Evolutionary conservation across 23 tunicate genomes (phyloP).

Genomic region (Halocynthia roretzi): DNA sequence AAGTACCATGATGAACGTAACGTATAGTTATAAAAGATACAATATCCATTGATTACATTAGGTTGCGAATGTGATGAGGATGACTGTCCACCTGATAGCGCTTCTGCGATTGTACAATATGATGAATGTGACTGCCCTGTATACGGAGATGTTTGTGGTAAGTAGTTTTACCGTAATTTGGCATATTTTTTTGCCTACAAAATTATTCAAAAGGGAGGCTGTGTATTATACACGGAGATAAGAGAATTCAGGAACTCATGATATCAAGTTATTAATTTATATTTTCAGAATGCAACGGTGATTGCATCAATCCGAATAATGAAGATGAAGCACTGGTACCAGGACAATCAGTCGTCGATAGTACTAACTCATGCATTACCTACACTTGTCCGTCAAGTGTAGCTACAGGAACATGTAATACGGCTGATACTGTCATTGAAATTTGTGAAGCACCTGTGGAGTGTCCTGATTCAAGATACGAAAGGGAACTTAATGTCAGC

Average conservation of each 20-base stretch:
- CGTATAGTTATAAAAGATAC: not conserved
- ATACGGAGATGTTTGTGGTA: not conserved
- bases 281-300: not conserved
- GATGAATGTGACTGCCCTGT: slow-evolving; percentile 5
- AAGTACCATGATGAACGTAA: not conserved
- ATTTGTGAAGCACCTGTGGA: not conserved
- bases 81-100: not conserved
- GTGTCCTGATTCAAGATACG: slow-evolving; percentile 16
- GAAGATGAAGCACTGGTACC: slow-evolving; percentile 6
- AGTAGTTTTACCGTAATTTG: not conserved
- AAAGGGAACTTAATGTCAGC: not conserved
- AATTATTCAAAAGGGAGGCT: not conserved
- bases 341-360: not conserved
- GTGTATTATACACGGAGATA: not conserved
- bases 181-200: not conserved
- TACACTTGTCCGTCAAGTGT: not conserved
- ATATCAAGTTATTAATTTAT: not conserved
- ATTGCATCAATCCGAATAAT: not conserved
- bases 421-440: not conserved
- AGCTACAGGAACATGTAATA: not conserved
- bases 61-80: slow-evolving; percentile 6
- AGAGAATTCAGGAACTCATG: no score
- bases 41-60: not conserved
- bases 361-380: slow-evolving; percentile 7
- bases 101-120: not conserved